These are phyloP conservation scores for Zoanthus sansibaricus DNA, from an alignment of 92 coral and sea anemone genomes.

Conservation along the genomic window DNA sequence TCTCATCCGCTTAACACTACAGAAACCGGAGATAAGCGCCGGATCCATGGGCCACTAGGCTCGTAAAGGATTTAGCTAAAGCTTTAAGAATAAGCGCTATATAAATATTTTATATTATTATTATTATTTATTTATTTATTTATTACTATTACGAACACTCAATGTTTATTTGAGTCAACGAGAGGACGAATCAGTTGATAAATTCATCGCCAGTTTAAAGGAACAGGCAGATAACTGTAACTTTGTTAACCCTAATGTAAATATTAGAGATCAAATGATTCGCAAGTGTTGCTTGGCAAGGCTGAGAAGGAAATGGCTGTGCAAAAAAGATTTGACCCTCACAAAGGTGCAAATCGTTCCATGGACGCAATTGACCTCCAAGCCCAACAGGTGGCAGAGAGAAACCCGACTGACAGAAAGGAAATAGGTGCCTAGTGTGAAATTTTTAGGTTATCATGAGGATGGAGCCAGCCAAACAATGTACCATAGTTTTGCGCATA, in stretches of 20 bases:
- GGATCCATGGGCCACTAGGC: too few species aligned
- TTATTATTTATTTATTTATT: too few species aligned
- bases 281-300: constrained; percentile 49
- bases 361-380: constrained; percentile 49
- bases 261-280: constrained; percentile 58
- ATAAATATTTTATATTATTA: too few species aligned
- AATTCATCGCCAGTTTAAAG: constrained; percentile 39
- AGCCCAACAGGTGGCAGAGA: constrained; percentile 34
- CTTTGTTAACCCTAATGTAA: constrained; percentile 44
- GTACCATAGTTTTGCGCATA: constrained; percentile 60
- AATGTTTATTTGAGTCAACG: constrained; percentile 57
- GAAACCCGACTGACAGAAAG: too few species aligned
- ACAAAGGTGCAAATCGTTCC: constrained; percentile 29
- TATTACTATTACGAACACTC: constrained; percentile 22
- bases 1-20: too few species aligned
- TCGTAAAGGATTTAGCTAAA: too few species aligned
- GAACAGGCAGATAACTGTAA: constrained; percentile 55
- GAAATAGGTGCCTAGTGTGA: constrained; percentile 44
- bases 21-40: too few species aligned
- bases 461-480: constrained; percentile 53
- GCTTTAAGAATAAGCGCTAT: too few species aligned
- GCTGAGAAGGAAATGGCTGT: constrained; percentile 42
- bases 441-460: constrained; percentile 49
- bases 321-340: constrained; percentile 42
- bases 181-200: constrained; percentile 50